Conservation (phyloP, 1,140 invertebrate genomes). For the Pseudomyrmex sp. region DNA sequence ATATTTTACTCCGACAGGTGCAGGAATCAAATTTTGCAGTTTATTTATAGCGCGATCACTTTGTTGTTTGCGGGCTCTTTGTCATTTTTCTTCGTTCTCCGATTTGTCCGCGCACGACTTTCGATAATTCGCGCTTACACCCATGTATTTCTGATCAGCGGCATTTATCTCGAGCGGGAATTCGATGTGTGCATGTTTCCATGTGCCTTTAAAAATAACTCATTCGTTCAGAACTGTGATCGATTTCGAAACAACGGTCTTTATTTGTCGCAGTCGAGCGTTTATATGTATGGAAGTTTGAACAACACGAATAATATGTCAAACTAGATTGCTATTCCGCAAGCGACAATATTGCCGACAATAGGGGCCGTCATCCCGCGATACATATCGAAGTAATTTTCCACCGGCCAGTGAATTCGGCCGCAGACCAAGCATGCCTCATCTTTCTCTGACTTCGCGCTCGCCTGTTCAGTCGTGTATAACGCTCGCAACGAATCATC, state of each 20-base stretch:
- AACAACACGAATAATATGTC: conserved; percentile 46
- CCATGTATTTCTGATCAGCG: conserved; percentile 33
- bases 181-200: conserved; percentile 26
- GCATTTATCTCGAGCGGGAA: conserved; percentile 41
- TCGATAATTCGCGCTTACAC: conserved; percentile 43
- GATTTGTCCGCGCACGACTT: conserved; percentile 36
- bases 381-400: conserved; percentile 54
- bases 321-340: conserved; percentile 40
- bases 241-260: conserved; percentile 22
- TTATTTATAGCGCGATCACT: conserved; percentile 48
- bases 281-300: not conserved
- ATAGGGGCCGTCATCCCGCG: not conserved
- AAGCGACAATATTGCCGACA: conserved; percentile 45
- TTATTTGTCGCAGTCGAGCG: not conserved
- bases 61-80: conserved; percentile 36
- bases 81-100: conserved; percentile 38
- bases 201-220: conserved; percentile 33
- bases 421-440: not conserved
- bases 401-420: not conserved
- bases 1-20: conserved; percentile 47
- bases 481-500: conserved; percentile 7
- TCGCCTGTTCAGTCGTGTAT: not conserved
- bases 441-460: conserved; percentile 13
- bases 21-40: conserved; percentile 54
- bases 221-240: conserved; percentile 12